Conservation (phyloP, 2,113 vertebrate genomes). For the Hoplias malabaricus region DNA sequence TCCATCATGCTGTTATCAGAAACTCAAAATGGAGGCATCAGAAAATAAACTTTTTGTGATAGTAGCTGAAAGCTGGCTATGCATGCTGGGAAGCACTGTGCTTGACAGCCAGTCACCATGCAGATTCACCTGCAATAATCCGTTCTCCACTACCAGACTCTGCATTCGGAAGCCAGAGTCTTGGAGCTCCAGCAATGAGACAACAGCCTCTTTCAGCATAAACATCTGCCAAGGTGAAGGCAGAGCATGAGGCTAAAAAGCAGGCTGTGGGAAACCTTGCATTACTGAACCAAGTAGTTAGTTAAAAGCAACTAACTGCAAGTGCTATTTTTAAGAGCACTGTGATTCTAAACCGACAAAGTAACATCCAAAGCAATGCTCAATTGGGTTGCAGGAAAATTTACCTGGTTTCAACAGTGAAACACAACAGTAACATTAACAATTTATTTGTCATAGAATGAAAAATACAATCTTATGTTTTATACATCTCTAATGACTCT, state of each 20-base stretch:
- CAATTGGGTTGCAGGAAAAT: too few species aligned
- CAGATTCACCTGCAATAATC: constrained; percentile 48
- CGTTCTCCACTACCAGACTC: constrained; percentile 49
- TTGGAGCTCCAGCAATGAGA: constrained; percentile 49
- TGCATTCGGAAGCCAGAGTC: constrained; percentile 44
- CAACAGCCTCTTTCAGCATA: constrained; percentile 43
- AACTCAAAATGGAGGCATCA: not conserved
- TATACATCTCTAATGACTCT: too few species aligned
- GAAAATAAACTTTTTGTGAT: not conserved
- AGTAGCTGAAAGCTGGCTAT: not conserved
- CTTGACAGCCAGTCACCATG: constrained; percentile 19
- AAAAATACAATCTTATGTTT: too few species aligned
- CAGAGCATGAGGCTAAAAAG: not conserved
- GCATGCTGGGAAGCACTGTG: constrained; percentile 23
- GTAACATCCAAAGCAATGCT: too few species aligned
- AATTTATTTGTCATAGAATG: too few species aligned
- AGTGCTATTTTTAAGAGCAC: not conserved
- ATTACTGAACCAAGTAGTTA: not conserved
- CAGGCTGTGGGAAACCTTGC: not conserved
- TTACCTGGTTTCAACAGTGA: too few species aligned
- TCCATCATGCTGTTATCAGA: constrained; percentile 4
- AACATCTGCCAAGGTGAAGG: constrained; percentile 41
- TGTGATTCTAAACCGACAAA: not conserved
- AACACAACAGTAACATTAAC: too few species aligned
- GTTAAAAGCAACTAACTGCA: not conserved